Evolutionary conservation across 2,888 invertebrate species (phyloP).

Genomic region (Microchrysa polita): DNA sequence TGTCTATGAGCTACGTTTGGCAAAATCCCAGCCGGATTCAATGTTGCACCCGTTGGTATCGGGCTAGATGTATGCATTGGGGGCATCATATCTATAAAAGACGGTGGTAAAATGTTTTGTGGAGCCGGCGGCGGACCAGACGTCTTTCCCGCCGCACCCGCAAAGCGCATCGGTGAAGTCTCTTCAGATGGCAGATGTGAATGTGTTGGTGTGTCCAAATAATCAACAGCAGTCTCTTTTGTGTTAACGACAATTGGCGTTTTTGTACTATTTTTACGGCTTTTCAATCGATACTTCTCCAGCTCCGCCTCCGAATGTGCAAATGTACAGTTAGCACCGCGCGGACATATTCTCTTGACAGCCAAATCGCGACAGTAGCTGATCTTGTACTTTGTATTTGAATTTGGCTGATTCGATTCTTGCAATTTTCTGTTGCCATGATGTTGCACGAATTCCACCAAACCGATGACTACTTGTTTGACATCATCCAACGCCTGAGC

Average conservation of each 20-base stretch:
- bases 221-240: slow-evolving; percentile 54
- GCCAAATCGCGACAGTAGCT: slow-evolving; percentile 89
- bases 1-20: slow-evolving; percentile 47
- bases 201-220: slow-evolving; percentile 51
- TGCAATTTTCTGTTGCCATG: slow-evolving; percentile 75
- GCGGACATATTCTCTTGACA: slow-evolving; percentile 82
- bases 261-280: slow-evolving; percentile 67
- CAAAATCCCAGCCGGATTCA: slow-evolving; percentile 46
- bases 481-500: slow-evolving; percentile 75
- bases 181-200: slow-evolving; percentile 55
- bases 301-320: slow-evolving; percentile 92
- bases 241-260: slow-evolving; percentile 54
- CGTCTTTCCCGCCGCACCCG: slow-evolving; percentile 48
- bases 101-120: slow-evolving; percentile 47
- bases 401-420: slow-evolving; percentile 69
- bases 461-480: slow-evolving; percentile 76
- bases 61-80: slow-evolving; percentile 49
- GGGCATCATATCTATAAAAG: slow-evolving; percentile 52
- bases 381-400: slow-evolving; percentile 84
- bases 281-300: slow-evolving; percentile 79
- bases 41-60: slow-evolving; percentile 43
- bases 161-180: slow-evolving; percentile 59
- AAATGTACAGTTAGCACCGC: slow-evolving; percentile 89
- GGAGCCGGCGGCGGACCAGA: slow-evolving; percentile 48
- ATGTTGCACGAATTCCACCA: slow-evolving; percentile 80